These are phyloP conservation scores for Amazona vittata DNA, from an alignment of 2,113 vertebrate species.

Conservation along the genomic window DNA sequence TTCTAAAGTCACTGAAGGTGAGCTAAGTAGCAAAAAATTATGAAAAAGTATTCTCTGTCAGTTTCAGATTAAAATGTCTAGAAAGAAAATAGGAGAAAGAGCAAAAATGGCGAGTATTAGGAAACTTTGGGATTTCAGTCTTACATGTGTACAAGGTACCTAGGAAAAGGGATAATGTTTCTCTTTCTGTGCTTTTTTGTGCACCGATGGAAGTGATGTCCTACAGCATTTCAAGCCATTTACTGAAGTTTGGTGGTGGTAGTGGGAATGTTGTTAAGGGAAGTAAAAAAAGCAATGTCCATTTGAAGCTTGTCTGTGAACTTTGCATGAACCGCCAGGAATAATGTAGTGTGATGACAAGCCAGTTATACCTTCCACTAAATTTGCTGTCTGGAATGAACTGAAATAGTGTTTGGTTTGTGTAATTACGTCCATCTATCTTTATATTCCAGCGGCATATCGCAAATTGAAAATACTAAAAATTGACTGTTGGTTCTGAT, in stretches of 20 bases:
- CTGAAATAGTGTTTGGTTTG: conserved; percentile 99
- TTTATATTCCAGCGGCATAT: conserved; percentile 99
- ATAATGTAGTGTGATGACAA: conserved; percentile 99
- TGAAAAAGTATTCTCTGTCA: background rate
- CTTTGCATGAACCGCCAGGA: conserved; percentile 98
- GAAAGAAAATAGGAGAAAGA: background rate
- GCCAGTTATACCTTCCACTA: conserved; percentile 97
- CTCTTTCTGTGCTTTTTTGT: conserved; percentile 66
- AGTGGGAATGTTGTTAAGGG: conserved; percentile 67
- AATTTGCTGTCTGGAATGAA: conserved; percentile 98
- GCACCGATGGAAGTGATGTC: conserved; percentile 73
- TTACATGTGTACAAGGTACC: background rate
- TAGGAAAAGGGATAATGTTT: background rate
- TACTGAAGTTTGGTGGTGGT: conserved; percentile 79
- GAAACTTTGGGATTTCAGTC: conserved; percentile 12
- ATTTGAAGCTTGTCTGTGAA: conserved; percentile 96
- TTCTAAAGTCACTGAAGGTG: background rate
- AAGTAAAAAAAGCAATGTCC: conserved; percentile 82
- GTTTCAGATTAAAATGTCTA: background rate
- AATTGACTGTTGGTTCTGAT: conserved; percentile 99
- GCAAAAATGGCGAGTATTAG: background rate
- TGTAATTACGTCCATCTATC: conserved; percentile 99
- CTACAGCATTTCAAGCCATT: conserved; percentile 72
- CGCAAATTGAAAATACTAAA: conserved; percentile 99
- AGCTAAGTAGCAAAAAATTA: background rate